Evolutionary conservation across 2,113 vertebrate species (phyloP), one percentile per base, ranked within the genome.

Genomic region (Falcunculus frontatus): DNA sequence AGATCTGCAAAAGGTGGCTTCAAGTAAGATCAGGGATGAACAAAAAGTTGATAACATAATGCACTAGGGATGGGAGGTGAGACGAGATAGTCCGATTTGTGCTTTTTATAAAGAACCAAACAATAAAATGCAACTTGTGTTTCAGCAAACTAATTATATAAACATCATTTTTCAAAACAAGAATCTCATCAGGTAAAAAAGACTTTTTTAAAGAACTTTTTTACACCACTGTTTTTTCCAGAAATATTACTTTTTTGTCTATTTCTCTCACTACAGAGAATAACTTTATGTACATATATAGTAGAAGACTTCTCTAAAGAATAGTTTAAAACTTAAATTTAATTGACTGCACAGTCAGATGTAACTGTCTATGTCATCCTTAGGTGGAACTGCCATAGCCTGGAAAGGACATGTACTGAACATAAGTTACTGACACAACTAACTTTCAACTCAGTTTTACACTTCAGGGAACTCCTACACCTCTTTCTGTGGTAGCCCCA

Each of bases 111-210:
- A 47, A 53, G 25, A 76, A 21, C 5, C 2, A 57, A 84, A 81
- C 9, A 37, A 42, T 20, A 50, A 76, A 93, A 72, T 0, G 0
- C 23, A 87, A 15, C 23, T 62, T 53, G 13, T 2, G 1, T 80
- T 80, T 77, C 89, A 69, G 64, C 3, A 84, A 75, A 83, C 41
- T 55, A 77, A 32, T 10, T 20, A 60, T 10, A 56, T 21, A 75
- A 81, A 55, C 9, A 59, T 16, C 13, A 62, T 72, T 81, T 62
- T 78, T 32, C 33, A 87, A 75, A 91, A n/a, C 5, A 70, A 62
- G n/a, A 70, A 67, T 10, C 37, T 26, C 11, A 72, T 33, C 12
- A 50, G 7, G 42, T 65, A 33, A 65, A 65, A 65, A 68, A 30
- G 19, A 27, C 9, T 57, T 26, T 30, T 94, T 80, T 57, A 29